Evolutionary conservation across 2,797 vertebrate species (phyloP).

Genomic region (Lutjanus campechanus): DNA sequence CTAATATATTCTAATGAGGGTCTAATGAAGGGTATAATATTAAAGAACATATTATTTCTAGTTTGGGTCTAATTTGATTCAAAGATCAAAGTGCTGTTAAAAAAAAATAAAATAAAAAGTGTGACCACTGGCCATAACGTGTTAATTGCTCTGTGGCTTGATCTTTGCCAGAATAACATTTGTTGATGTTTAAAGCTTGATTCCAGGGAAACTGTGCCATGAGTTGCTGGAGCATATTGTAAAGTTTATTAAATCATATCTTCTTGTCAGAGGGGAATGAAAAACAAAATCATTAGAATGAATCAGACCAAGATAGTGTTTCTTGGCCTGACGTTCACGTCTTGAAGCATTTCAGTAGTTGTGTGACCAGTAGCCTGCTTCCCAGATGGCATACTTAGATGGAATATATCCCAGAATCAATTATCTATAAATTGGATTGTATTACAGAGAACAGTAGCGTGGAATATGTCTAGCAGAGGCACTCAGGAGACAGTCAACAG

Average conservation of each 20-base stretch:
- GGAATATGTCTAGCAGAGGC: slow-evolving; percentile 42
- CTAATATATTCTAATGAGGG: no score
- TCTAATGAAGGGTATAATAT: no score
- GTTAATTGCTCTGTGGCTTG: slow-evolving; percentile 35
- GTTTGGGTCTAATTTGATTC: no score
- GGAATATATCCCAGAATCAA: slow-evolving; percentile 75
- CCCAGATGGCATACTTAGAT: slow-evolving; percentile 66
- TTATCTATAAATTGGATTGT: slow-evolving; percentile 72
- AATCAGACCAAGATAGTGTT: slow-evolving; percentile 48
- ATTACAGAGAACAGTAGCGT: slow-evolving; percentile 54
- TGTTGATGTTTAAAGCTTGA: slow-evolving; percentile 28
- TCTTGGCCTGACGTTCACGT: slow-evolving; percentile 41
- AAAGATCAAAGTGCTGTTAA: no score
- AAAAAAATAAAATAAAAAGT: no score
- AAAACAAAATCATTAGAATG: slow-evolving; percentile 44
- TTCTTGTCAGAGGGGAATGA: slow-evolving; percentile 33
- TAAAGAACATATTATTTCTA: no score
- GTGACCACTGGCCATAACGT: not conserved
- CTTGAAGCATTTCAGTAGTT: slow-evolving; percentile 49
- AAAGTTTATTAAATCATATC: slow-evolving; percentile 55
- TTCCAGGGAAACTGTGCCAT: slow-evolving; percentile 33
- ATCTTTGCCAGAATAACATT: slow-evolving; percentile 47
- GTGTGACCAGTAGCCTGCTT: slow-evolving; percentile 50
- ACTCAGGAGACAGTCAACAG: slow-evolving; percentile 47
- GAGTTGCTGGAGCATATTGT: slow-evolving; percentile 25